phyloP scores from a whole-genome alignment of 2,888 invertebrate genomes.

The Glyphotaelius pellucidus region DNA sequence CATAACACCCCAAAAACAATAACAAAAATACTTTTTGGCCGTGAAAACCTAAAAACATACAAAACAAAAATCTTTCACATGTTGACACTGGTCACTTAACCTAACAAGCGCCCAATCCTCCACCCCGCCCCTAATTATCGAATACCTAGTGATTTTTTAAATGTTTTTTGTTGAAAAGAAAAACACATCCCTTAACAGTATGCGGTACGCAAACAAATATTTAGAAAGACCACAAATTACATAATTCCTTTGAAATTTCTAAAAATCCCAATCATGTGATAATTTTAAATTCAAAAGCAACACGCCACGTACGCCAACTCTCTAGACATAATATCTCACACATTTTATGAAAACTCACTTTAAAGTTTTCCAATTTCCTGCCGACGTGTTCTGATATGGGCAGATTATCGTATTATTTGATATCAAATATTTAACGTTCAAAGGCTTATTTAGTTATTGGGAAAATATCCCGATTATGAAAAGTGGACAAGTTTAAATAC shows the following conservation, averaged over 20 bases:
- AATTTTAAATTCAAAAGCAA: not conserved
- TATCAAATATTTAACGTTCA: conserved; percentile 10
- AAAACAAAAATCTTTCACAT: too few species aligned
- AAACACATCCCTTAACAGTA: too few species aligned
- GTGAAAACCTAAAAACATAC: too few species aligned
- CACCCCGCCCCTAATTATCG: too few species aligned
- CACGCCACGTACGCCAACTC: not conserved
- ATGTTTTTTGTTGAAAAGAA: too few species aligned
- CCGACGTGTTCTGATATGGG: not conserved
- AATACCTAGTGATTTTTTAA: too few species aligned
- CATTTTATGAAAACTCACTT: conserved; percentile 16
- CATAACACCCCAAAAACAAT: too few species aligned
- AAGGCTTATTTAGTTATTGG: not conserved
- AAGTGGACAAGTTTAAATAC: not conserved
- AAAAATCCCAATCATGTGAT: not conserved
- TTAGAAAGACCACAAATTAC: not conserved
- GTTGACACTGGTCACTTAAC: too few species aligned
- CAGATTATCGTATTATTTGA: conserved; percentile 9
- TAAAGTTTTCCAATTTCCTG: conserved; percentile 24
- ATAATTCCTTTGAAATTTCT: not conserved
- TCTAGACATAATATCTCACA: not conserved
- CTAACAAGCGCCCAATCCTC: too few species aligned
- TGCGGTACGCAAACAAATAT: too few species aligned
- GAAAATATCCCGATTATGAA: not conserved
- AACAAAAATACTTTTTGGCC: too few species aligned